phyloP scores from a whole-genome alignment of 2,113 vertebrate genomes.

The Alectura lathami region DNA sequence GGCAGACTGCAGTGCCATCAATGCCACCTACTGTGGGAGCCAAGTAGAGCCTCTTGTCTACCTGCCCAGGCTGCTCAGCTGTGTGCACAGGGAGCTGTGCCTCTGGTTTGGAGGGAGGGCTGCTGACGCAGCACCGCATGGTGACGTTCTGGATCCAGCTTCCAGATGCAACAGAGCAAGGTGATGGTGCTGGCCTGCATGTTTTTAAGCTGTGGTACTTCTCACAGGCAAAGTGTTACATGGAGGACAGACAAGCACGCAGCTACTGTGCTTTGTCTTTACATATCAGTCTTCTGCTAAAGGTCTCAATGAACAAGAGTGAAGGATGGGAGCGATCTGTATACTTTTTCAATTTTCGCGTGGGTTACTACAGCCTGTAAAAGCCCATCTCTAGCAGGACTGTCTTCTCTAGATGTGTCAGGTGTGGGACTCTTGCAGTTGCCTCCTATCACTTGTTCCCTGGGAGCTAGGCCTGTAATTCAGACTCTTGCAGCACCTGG shows the following conservation, averaged over 20 bases:
- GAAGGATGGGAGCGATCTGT: not conserved
- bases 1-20: not conserved
- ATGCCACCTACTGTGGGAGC: slow-evolving; percentile 9
- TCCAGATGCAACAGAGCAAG: not conserved
- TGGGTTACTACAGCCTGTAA: not conserved
- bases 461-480: not conserved
- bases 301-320: not conserved
- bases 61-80: slow-evolving; percentile 8
- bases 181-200: not conserved
- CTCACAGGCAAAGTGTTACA: not conserved
- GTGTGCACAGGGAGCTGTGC: slow-evolving; percentile 70
- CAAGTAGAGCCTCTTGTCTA: not conserved
- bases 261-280: not conserved
- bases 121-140: not conserved
- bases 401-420: not conserved
- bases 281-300: not conserved
- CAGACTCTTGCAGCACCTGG: not conserved
- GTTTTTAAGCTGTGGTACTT: not conserved
- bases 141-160: not conserved
- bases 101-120: slow-evolving; percentile 78
- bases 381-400: not conserved
- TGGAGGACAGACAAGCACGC: not conserved
- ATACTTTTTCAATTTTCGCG: not conserved
- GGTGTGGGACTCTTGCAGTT: not conserved
- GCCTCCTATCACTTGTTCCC: not conserved